Evolutionary conservation across 2,888 invertebrate species (phyloP), one percentile per base, ranked within the genome.

Genomic region (Andrena camellia): DNA sequence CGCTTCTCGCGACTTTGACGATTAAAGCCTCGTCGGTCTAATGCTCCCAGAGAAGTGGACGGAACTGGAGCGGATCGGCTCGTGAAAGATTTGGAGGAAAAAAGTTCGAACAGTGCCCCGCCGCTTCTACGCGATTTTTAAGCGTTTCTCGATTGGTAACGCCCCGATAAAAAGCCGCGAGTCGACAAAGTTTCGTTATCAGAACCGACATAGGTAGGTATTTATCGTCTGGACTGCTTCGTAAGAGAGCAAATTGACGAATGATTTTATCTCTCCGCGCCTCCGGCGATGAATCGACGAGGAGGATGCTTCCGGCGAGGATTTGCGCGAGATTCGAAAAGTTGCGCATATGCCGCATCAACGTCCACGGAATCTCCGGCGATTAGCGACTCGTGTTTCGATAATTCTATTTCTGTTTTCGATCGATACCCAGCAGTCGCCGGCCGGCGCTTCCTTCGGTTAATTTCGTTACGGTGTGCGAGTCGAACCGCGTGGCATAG

Each of bases 371-470:
- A 3, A 35, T 5, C 35, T 63, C n/a, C n/a, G 26, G 17, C 13
- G 35, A 35, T 72, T 54, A 54, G 33, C 23, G 3, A 6, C 3
- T 23, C 2, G 6, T n/a, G 31, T 23, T 63, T 76, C 62, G 77
- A 72, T 50, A 13, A 33, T 63, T 68, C 42, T 63, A 62, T 67
- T 68, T 77, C 67, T 29, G 42, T 10, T 62, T 72, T 20, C 68
- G 26, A 68, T 68, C 78, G n/a, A 78, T 78, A 57, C 13, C 17
- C 5, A 42, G 10, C 54, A 26, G 35, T 17, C 31, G 23, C 10
- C 20, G 5, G 23, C 10, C 20, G 5, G n/a, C 13, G 35, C 67
- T 48, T 42, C 67, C 17, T 67, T 42, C 48, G 59, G 8, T 67
- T 31, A 31, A 54, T 60, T 78, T 68, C 52, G 23, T 31, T 42